A percentile compares a stretch with the other conserved stretches of the same genome.
These are phyloP conservation scores for Manis pentadactyla DNA, from an alignment of 2,797 vertebrate species.

Conservation along the genomic window DNA sequence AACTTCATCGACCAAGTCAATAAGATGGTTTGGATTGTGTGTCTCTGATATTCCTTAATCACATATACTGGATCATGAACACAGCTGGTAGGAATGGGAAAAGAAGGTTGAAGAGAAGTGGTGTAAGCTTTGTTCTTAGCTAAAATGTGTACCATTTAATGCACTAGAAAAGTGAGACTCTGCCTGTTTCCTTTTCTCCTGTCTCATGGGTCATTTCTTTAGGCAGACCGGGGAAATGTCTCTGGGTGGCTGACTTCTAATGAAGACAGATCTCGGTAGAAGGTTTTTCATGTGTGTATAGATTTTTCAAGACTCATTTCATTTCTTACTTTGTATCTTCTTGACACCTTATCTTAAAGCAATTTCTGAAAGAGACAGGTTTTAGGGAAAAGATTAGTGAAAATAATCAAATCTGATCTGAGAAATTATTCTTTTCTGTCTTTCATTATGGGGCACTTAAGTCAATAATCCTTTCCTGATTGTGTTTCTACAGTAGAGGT, in stretches of 20 bases:
- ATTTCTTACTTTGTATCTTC: not conserved
- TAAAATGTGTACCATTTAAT: not conserved
- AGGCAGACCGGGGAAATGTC: not conserved
- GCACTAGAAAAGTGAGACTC: not conserved
- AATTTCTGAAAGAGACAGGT: constrained; percentile 33
- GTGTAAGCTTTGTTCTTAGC: not conserved
- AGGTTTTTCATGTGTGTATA: not conserved
- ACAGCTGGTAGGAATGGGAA: not conserved
- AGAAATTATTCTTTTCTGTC: constrained; percentile 46
- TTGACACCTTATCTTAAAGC: not conserved
- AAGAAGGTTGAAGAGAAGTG: not conserved
- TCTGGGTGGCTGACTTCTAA: not conserved
- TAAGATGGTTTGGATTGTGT: not conserved
- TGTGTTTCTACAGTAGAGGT: not conserved
- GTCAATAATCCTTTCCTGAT: constrained; percentile 27
- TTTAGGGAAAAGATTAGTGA: not conserved
- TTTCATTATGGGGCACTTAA: not conserved
- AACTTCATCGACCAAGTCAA: not conserved
- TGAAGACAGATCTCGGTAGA: not conserved
- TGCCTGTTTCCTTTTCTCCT: not conserved
- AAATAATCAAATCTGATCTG: constrained; percentile 15
- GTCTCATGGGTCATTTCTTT: not conserved
- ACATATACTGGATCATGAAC: not conserved
- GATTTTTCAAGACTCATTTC: not conserved
- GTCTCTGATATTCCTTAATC: not conserved